A percentile compares a stretch with the other conserved stretches of the same genome.
phyloP scores from a whole-genome alignment of 2,113 vertebrate genomes.

The Phalacrocorax carbo region DNA sequence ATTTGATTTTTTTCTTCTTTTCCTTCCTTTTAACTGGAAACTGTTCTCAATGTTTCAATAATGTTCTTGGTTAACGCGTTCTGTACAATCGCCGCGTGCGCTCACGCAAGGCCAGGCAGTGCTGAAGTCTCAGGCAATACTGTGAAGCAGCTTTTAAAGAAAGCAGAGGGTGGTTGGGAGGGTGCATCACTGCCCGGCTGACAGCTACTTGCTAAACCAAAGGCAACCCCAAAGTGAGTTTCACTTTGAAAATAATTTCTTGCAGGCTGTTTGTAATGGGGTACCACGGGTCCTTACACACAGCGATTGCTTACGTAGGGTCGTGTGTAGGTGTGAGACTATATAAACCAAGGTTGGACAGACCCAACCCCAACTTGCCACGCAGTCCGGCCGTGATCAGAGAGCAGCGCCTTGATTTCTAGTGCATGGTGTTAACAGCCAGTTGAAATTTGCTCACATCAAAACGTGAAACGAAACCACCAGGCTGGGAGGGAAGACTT shows the following conservation, averaged over 20 bases:
- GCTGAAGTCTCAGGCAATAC: neutral
- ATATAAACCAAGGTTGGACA: fast-evolving
- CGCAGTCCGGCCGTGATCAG: fast-evolving
- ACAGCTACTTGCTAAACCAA: neutral
- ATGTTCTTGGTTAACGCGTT: neutral
- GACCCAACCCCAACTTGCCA: neutral
- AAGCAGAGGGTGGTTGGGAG: fast-evolving
- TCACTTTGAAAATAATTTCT: fast-evolving
- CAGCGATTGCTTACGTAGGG: neutral
- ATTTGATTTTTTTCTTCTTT: neutral
- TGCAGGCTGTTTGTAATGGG: fast-evolving
- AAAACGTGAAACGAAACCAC: neutral
- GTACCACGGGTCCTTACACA: fast-evolving
- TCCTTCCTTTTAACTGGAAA: neutral
- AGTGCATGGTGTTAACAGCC: neutral
- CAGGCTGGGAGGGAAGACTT: neutral
- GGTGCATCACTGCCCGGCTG: fast-evolving
- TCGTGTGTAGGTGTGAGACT: fast-evolving
- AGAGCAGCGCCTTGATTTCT: fast-evolving
- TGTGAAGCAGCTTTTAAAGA: neutral
- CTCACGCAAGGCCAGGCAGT: neutral
- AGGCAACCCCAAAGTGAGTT: neutral
- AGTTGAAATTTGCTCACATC: neutral
- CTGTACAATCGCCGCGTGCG: neutral
- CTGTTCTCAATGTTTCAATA: neutral